phyloP scores from a whole-genome alignment of 2,888 invertebrate species.

The Glyphotaelius pellucidus region DNA sequence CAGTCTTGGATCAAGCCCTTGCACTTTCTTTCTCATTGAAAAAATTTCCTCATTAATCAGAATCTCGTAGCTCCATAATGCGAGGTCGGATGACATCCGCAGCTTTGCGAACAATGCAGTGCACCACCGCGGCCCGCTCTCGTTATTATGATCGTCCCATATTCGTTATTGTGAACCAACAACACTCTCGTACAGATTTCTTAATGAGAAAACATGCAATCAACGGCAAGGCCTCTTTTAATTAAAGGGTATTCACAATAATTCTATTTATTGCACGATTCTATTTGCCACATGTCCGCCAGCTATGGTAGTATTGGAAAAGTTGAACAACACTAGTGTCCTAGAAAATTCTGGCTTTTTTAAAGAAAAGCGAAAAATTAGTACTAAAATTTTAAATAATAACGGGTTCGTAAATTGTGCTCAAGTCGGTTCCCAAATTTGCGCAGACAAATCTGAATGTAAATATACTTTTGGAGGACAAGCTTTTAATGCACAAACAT shows the following conservation, averaged over 20 bases:
- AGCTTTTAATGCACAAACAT: too few species aligned
- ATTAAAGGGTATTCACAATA: not conserved
- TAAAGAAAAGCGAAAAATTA: not conserved
- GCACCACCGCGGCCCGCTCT: not conserved
- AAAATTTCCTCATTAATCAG: not conserved
- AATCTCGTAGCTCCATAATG: not conserved
- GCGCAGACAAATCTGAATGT: too few species aligned
- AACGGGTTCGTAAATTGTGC: not conserved
- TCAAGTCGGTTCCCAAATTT: too few species aligned
- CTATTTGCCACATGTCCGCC: not conserved
- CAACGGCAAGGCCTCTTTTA: not conserved
- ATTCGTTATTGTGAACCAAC: not conserved
- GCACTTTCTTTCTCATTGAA: not conserved
- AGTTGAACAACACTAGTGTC: not conserved
- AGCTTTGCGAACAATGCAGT: not conserved
- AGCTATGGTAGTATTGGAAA: not conserved
- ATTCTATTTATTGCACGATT: not conserved
- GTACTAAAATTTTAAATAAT: not conserved
- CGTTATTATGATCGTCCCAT: not conserved
- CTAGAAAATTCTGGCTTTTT: not conserved
- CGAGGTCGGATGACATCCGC: not conserved
- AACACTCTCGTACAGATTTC: not conserved
- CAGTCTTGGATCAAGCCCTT: not conserved
- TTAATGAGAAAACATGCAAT: slow-evolving; percentile 2
- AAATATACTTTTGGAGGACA: too few species aligned